Evolutionary conservation across 2,888 invertebrate genomes (phyloP), one percentile per base, ranked within the genome.

Genomic region (Adelognathus sp.): DNA sequence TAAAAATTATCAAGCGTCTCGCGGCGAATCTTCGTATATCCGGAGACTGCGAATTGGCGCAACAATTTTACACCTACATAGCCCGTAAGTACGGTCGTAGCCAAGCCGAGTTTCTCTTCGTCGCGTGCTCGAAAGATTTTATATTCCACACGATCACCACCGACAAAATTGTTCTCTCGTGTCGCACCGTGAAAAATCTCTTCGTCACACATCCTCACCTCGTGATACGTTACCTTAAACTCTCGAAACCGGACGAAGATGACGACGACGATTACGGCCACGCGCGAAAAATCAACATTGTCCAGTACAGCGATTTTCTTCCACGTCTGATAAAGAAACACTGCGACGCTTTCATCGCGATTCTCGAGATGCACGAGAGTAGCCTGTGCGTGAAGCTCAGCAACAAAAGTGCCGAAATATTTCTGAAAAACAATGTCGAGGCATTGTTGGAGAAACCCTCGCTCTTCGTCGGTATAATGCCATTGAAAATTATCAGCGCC

Each of bases 41-140:
- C 1, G 46, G 76, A 1, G 27, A 67, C 1, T 39, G 81, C 0
- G 2, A 3, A 0, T 39, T 87, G 3, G 90, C 90, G 0, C 83
- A 89, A 11, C 67, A 86, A 6, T 88, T 91, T 60, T 91, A 89
- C 56, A 2, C 5, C 0, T 69, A 29, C 0, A 29, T 90, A 0
- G 11, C 52, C 0, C 11, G 78, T 7, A 66, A 41, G 2, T 91
- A 88, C 29, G 86, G 85, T 0, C 21, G 80, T 0, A 56, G 81
- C 0, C 80, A 84, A n/a, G 87, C 88, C 0, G 16, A 84, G 9
- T 88, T 88, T 0, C 36, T 91, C 3, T 44, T 91, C 0, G 18
- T 78, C 0, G 85, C 86, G 0, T 91, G 91, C 70, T 73, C 84
- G 14, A 86, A 89, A 33, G 14, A 46, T 0, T 91, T 89, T 29